Evolutionary conservation across 1,140 invertebrate species (phyloP), one percentile per base, ranked within the genome.

Genomic region (Aphelinus atriplicis): DNA sequence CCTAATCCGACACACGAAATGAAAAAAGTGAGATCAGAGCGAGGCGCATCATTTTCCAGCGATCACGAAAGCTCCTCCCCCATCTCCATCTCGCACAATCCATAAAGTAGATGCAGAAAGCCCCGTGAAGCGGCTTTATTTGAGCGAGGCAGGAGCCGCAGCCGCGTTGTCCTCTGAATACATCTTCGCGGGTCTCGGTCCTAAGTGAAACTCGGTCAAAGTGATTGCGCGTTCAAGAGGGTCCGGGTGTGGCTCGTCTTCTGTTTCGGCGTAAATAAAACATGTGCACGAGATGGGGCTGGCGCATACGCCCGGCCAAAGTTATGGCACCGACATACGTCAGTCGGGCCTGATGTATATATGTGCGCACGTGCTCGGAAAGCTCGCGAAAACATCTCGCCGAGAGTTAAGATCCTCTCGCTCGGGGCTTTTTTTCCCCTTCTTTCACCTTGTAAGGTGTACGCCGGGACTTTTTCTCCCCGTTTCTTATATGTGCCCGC

Each of bases 151-250:
- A 26, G 26, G 26, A 26, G 26, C 26, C 26, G 26, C 26, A 26
- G 26, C 26, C 26, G 26, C 26, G 26, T 26, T 26, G 26, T 26
- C 26, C 26, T 26, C 26, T 26, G 26, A 26, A 26, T 26, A 26
- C 26, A 26, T 26, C 26, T 26, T 26, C 26, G 26, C 26, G 26
- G 26, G 26, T 26, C 26, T 26, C 26, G 26, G 26, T 26, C 26
- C 26, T 26, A 26, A 26, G 42, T 5, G 26, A 60, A 60, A 45
- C 26, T 60, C 58, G 58, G 58, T 60, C 58, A 60, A 60, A 60
- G 58, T 60, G 58, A 60, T 60, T 60, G 58, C 45, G 45, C 58
- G 42, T 60, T 60, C 45, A 60, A 60, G 58, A 43, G 58, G 4
- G 26, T 26, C 10, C 42, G 58, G n/a, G 42, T 43, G 42, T 26